A percentile compares a stretch with the other conserved stretches of the same genome.
These are phyloP conservation scores for Zeus faber DNA, from an alignment of 2,113 vertebrate genomes.

Conservation along the genomic window DNA sequence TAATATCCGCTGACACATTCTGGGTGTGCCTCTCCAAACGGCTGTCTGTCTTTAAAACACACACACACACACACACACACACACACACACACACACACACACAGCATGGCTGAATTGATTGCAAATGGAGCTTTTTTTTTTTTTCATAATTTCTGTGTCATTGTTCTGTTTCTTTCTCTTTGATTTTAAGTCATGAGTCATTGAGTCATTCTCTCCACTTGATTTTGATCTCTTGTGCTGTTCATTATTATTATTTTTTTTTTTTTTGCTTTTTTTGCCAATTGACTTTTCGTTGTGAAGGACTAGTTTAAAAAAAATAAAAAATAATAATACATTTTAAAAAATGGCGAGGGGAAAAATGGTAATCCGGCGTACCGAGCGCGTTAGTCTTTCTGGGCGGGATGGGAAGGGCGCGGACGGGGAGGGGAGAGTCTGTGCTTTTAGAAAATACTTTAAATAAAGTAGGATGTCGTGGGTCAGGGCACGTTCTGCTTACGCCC, in stretches of 20 bases:
- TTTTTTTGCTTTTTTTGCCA: slow-evolving; percentile 4
- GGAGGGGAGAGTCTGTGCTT: slow-evolving; percentile 30
- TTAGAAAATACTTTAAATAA: slow-evolving; percentile 62
- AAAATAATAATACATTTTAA: too few relatives aligned
- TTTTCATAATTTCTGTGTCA: slow-evolving; percentile 51
- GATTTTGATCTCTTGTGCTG: slow-evolving; percentile 41
- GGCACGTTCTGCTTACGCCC: slow-evolving; percentile 52
- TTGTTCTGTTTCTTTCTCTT: slow-evolving; percentile 33
- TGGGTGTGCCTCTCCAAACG: slow-evolving; percentile 75
- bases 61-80: slow-evolving; percentile 7
- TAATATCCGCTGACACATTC: slow-evolving; percentile 78
- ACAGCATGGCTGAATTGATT: slow-evolving; percentile 75
- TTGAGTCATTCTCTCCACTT: slow-evolving; percentile 45
- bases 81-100: not conserved
- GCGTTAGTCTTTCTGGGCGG: too few relatives aligned
- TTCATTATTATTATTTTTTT: not conserved
- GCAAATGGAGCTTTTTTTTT: slow-evolving; percentile 65
- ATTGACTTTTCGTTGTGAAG: not conserved
- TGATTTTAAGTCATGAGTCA: slow-evolving; percentile 28
- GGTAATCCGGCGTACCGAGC: too few relatives aligned
- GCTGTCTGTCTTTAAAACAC: too few relatives aligned
- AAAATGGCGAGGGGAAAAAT: too few relatives aligned
- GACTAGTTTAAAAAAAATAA: not conserved
- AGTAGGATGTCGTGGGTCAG: slow-evolving; percentile 67
- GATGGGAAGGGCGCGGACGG: too few relatives aligned